These are phyloP conservation scores for Anarrhichthys ocellatus DNA, from an alignment of 2,113 vertebrate genomes.

Conservation along the genomic window DNA sequence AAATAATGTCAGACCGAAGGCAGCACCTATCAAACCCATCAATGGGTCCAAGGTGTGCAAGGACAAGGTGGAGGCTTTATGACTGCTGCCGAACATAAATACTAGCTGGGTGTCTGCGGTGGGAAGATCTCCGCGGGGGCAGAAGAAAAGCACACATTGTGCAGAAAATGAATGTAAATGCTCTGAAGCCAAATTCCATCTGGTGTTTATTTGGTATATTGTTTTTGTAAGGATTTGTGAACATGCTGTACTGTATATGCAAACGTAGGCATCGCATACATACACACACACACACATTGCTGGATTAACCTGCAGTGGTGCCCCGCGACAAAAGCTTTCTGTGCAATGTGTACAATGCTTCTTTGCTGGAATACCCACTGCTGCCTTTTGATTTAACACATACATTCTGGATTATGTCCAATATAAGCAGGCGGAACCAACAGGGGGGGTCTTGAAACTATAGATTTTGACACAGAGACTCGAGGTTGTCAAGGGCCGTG, in stretches of 20 bases:
- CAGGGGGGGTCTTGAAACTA: neutral
- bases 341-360: neutral
- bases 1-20: slow-evolving; percentile 72
- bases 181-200: slow-evolving; percentile 32
- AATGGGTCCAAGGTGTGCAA: slow-evolving; percentile 73
- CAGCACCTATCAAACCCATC: slow-evolving; percentile 74
- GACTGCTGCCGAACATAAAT: slow-evolving; percentile 72
- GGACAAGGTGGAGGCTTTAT: slow-evolving; percentile 72
- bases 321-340: neutral
- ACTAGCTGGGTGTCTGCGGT: slow-evolving; percentile 47
- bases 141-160: slow-evolving; percentile 45
- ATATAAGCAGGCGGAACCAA: neutral
- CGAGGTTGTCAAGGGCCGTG: too few species aligned
- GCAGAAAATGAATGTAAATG: slow-evolving; percentile 64
- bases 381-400: neutral
- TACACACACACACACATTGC: neutral
- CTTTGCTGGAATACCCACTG: neutral
- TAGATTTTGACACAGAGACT: neutral
- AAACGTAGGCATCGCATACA: slow-evolving; percentile 21
- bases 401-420: neutral
- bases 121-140: slow-evolving; percentile 30
- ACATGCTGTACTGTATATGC: slow-evolving; percentile 14
- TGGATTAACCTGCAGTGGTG: slow-evolving; percentile 28
- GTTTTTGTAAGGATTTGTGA: slow-evolving; percentile 23
- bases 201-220: slow-evolving; percentile 35